Conservation (phyloP, 1,140 invertebrate genomes). For the Drosophila parvula region DNA sequence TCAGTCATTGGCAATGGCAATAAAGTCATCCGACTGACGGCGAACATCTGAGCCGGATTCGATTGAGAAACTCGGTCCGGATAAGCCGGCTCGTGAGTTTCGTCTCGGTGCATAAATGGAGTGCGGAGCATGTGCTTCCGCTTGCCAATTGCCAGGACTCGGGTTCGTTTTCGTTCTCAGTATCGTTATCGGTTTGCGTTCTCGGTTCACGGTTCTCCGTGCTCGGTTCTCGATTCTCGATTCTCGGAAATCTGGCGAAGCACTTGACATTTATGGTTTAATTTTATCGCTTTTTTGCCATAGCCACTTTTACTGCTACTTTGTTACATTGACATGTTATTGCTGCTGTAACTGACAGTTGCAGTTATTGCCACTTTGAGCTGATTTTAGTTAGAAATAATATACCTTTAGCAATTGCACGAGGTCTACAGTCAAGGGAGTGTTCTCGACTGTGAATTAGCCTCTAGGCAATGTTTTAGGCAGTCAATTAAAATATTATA, state of each 20-base stretch:
- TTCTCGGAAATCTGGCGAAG: conserved; percentile 15
- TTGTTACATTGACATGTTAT: conserved; percentile 41
- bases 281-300: conserved; percentile 30
- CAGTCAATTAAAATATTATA: not conserved
- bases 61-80: conserved; percentile 12
- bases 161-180: not conserved
- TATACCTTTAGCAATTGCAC: not conserved
- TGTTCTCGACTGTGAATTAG: not conserved
- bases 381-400: conserved; percentile 4
- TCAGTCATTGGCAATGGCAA: conserved; percentile 32
- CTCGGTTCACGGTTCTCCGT: not conserved
- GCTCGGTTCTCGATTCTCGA: not conserved
- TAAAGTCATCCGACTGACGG: conserved; percentile 35
- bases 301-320: conserved; percentile 30
- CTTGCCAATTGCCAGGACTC: conserved; percentile 13
- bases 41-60: conserved; percentile 23
- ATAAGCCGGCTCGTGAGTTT: conserved; percentile 17
- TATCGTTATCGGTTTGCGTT: not conserved
- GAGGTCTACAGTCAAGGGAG: not conserved
- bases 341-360: conserved; percentile 36
- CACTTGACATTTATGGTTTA: conserved; percentile 44
- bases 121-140: conserved; percentile 15
- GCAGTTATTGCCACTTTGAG: conserved; percentile 27
- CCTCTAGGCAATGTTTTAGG: not conserved
- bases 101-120: conserved; percentile 20